Conservation (phyloP, 2,797 vertebrate genomes). For the Clarias fuscus region DNA sequence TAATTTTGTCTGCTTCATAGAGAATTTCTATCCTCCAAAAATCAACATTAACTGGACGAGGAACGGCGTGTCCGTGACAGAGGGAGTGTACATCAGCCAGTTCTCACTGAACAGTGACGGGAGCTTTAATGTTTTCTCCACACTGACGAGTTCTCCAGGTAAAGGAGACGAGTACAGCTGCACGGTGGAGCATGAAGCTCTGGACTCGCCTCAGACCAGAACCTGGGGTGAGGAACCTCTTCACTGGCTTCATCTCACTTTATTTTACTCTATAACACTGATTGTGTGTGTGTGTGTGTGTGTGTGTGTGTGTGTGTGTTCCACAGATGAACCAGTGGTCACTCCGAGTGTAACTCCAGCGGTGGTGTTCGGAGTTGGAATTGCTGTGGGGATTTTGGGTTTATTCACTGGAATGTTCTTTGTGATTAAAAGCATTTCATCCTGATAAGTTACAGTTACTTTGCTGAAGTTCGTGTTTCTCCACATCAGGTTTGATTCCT, state of each 20-base stretch:
- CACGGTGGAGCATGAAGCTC: neutral
- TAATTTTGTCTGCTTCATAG: neutral
- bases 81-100: neutral
- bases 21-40: neutral
- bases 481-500: neutral
- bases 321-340: neutral
- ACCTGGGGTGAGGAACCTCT: slow-evolving; percentile 5
- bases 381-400: slow-evolving; percentile 1
- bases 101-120: neutral
- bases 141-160: neutral
- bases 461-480: neutral
- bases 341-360: neutral
- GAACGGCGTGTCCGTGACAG: neutral
- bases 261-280: neutral
- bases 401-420: neutral
- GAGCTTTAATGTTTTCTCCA: neutral
- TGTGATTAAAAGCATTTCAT: neutral
- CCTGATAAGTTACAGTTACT: neutral
- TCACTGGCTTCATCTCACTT: neutral
- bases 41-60: neutral
- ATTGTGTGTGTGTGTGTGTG: neutral
- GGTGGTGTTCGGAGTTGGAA: slow-evolving; percentile 7
- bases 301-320: slow-evolving; percentile 1
- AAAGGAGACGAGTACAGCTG: slow-evolving; percentile 11
- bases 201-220: neutral